Evolutionary conservation across 2,888 invertebrate genomes (phyloP), one percentile per base, ranked within the genome.

Genomic region (Sicus ferrugineus): DNA sequence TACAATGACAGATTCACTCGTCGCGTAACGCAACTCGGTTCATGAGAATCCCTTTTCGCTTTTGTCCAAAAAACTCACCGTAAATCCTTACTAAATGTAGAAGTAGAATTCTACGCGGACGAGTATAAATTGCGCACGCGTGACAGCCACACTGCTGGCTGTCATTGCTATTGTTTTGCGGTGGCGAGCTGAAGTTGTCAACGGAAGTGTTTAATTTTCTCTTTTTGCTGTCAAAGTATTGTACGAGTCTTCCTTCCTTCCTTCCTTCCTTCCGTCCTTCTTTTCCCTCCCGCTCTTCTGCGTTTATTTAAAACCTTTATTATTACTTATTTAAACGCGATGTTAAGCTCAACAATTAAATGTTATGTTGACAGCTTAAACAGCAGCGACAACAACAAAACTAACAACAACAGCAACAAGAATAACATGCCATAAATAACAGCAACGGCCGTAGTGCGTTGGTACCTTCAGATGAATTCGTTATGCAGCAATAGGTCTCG

Each of bases 171-270:
- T 70, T 16, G 30, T 34, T 3, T 62, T 7, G 38, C 16, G 48
- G n/a, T 31, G 23, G 48, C 66, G 26, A 50, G 69, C 66, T 72
- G 68, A 67, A 72, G 74, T 75, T 80, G 81, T 79, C 79, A 80
- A 74, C 78, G 76, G 75, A 79, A 77, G 81, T 81, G 81, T 80
- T 81, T 80, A 80, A 80, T 81, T 52, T 4, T 14, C 23, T 23
- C 21, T 3, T 1, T 52, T 52, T 19, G 19, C 79, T 80, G 77
- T 79, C 78, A 76, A 80, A 79, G 26, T 26, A 48, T 66, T 21
- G 34, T 28, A 16, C 26, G 28, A 30, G 42, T n/a, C 59, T 59
- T 34, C 46, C 46, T 9, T 19, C 7, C 14, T 46, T 19, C 14
- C 46, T 46, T 46, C 19, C 46, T 46, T 46, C 46, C 46, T 19